Conservation (phyloP, 2,888 invertebrate species). For the Melanchra persicariae region DNA sequence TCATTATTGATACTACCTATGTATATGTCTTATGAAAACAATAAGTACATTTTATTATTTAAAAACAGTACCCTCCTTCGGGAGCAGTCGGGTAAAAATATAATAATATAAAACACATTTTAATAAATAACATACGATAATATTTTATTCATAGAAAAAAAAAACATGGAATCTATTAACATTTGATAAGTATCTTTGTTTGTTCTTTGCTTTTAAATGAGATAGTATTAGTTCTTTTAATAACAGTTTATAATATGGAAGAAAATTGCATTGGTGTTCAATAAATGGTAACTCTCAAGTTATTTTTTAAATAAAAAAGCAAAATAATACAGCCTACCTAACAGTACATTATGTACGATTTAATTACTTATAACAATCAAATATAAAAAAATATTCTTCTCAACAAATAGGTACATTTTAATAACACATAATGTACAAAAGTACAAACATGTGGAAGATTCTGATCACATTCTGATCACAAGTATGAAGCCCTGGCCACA, state of each 20-base stretch:
- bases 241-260: neutral
- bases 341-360: neutral
- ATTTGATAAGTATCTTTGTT: neutral
- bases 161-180: constrained; percentile 22
- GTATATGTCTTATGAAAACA: neutral
- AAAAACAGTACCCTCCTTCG: too few species aligned
- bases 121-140: constrained; percentile 18
- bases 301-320: neutral
- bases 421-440: neutral
- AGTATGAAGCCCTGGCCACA: neutral
- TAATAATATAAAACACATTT: constrained; percentile 12
- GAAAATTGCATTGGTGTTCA: neutral
- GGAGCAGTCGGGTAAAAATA: too few species aligned
- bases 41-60: constrained; percentile 25
- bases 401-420: neutral
- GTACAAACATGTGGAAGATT: neutral
- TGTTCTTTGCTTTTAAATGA: neutral
- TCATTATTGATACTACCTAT: neutral
- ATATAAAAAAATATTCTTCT: neutral
- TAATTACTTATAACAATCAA: neutral
- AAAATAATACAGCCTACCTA: neutral
- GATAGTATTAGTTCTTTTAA: neutral
- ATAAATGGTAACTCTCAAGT: constrained; percentile 31
- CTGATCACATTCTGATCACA: neutral
- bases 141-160: neutral